Base-by-base conservation (phyloP, 2,113 vertebrate genomes). In the Grantiella picta region DNA sequence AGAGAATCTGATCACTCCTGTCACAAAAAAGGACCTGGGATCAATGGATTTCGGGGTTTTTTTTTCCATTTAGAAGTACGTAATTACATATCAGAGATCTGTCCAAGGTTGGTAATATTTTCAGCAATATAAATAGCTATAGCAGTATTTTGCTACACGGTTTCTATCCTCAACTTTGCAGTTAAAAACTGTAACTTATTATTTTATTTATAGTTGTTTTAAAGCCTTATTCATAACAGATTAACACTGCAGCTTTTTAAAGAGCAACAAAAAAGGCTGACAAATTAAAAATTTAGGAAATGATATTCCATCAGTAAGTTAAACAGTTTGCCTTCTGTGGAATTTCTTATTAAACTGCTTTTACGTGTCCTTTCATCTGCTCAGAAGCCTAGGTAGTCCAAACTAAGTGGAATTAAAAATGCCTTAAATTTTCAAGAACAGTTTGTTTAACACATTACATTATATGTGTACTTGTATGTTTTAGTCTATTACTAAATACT, bases 31-130 rank as follows among this genome's bases (percentile, higher is more conserved):
- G 40, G 10, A 29, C 60, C 13, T 15, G 24, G 9, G 82, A 25
- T 36, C 70, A 54, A n/a, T 50, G 52, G 22, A 85, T 64, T 80
- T 76, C 28, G 45, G 18, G 4, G 0, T 0, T 9, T 49, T 63
- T 83, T 96, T 82, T 69, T 7, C 21, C 31, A 65, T 31, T 45
- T 50, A 66, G 75, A 90, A 78, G 9, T 73, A 53, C 14, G 12
- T 69, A 54, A 66, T 53, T 69, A 57, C 44, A 11, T 40, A 40
- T 76, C 60, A 83, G 56, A 73, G 52, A 65, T 53, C 50, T 68
- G 36, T 68, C 64, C 53, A 82, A 95, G 79, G 53, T 56, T 92
- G 56, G 72, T 96, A 75, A 76, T 86, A 65, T 90, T 93, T 94
- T 66, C 35, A 88, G 73, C 19, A 33, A 42, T 33, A 54, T 49